Percentiles rank a stretch among this genome's conserved stretches.
These are phyloP conservation scores for Palaemon carinicauda DNA, from an alignment of 1,140 invertebrate species.

Conservation along the genomic window DNA sequence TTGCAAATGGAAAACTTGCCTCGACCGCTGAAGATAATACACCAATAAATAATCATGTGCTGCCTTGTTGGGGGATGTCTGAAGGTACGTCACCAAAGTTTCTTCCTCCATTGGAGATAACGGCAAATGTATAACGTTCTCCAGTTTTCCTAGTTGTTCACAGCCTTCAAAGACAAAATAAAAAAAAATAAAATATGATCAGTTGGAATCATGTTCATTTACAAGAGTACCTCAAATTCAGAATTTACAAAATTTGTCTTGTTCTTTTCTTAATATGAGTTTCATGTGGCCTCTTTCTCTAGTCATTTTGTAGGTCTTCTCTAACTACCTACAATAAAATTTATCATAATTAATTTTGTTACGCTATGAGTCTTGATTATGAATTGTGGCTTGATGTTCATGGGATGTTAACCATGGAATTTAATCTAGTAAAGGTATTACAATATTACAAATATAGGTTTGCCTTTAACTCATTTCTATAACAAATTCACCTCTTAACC, in stretches of 20 bases:
- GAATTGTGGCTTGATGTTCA: too few species aligned
- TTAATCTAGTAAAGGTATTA: too few species aligned
- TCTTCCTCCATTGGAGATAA: slow-evolving; percentile 69
- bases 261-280: not conserved
- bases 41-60: slow-evolving; percentile 67
- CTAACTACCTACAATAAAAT: too few species aligned
- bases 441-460: too few species aligned
- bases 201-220: not conserved
- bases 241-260: not conserved
- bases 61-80: slow-evolving; percentile 66
- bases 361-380: too few species aligned
- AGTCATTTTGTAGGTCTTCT: not conserved
- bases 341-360: too few species aligned
- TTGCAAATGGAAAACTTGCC: slow-evolving; percentile 56
- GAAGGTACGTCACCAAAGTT: slow-evolving; percentile 68
- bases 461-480: too few species aligned
- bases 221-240: too few species aligned
- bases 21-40: slow-evolving; percentile 66
- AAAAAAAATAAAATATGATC: not conserved
- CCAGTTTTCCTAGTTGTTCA: slow-evolving; percentile 66
- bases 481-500: too few species aligned
- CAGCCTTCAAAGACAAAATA: slow-evolving; percentile 63
- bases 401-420: too few species aligned
- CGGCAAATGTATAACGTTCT: slow-evolving; percentile 69
- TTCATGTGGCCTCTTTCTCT: not conserved